phyloP scores from a whole-genome alignment of 2,888 invertebrate genomes.

The Oligia fasciuncula region DNA sequence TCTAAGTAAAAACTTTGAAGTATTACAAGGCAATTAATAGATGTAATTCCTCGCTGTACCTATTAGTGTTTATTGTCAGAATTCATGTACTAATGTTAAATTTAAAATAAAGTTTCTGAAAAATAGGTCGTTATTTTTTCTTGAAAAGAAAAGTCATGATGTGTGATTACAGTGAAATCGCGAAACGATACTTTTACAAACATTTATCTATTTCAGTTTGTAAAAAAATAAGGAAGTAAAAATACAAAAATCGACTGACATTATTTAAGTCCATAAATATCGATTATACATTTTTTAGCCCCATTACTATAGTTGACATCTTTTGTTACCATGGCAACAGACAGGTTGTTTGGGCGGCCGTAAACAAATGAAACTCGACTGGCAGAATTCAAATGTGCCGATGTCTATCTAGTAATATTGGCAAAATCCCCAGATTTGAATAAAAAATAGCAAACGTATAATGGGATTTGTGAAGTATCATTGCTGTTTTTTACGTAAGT shows the following conservation, averaged over 20 bases:
- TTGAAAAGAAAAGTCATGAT: too few relatives aligned
- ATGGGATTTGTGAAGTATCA: constrained; percentile 74
- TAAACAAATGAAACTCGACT: constrained; percentile 88
- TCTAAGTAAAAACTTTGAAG: constrained; percentile 41
- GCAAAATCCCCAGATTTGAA: constrained; percentile 63
- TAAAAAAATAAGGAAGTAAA: background rate
- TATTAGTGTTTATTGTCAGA: constrained; percentile 26
- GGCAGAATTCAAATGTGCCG: constrained; percentile 76
- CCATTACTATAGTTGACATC: constrained; percentile 81
- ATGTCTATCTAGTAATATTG: constrained; percentile 70
- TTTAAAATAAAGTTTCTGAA: constrained; percentile 43
- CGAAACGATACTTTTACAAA: too few relatives aligned
- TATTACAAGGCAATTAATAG: constrained; percentile 47
- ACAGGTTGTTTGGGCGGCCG: constrained; percentile 81
- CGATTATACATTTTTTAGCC: constrained; percentile 77
- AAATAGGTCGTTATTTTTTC: background rate
- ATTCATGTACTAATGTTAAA: constrained; percentile 51
- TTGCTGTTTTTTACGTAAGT: constrained; percentile 77
- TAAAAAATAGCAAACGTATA: constrained; percentile 66
- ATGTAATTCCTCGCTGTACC: constrained; percentile 33
- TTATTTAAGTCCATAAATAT: constrained; percentile 67
- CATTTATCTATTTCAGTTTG: background rate
- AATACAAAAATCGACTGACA: constrained; percentile 23
- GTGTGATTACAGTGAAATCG: too few relatives aligned
- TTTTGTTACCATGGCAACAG: constrained; percentile 80